Conservation (phyloP, 2,113 vertebrate species). For the Ornithorhynchus anatinus region DNA sequence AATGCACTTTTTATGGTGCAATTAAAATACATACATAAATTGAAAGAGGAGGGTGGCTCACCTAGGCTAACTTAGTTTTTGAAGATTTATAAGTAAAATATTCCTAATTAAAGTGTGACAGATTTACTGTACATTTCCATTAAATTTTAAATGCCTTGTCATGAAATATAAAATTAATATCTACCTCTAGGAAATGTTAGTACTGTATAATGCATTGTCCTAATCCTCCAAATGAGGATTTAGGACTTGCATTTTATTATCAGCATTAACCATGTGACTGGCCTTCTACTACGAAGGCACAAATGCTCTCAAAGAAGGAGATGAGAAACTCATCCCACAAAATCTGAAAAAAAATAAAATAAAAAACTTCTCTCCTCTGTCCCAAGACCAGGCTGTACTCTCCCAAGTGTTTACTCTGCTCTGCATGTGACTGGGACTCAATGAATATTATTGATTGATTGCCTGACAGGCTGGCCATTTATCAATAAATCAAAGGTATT, state of each 20-base stretch:
- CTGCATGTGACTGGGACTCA: no score
- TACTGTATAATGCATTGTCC: not conserved
- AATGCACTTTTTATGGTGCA: not conserved
- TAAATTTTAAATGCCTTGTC: not conserved
- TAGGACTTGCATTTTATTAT: not conserved
- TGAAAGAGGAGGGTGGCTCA: not conserved
- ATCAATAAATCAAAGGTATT: no score
- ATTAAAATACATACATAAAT: not conserved
- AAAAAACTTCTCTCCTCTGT: no score
- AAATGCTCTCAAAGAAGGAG: no score
- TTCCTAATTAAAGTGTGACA: not conserved
- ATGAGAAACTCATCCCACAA: no score
- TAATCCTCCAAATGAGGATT: not conserved
- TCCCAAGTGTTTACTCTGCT: no score
- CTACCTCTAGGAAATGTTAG: not conserved
- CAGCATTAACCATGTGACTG: no score
- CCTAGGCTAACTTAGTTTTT: not conserved
- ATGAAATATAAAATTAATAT: not conserved
- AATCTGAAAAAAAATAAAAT: no score
- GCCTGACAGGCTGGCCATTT: no score
- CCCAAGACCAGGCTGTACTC: no score
- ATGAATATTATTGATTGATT: no score
- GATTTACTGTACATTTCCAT: not conserved
- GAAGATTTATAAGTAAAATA: not conserved
- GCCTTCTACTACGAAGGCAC: no score